phyloP scores from a whole-genome alignment of 2,888 invertebrate species.

The Cephus nigrinus region DNA sequence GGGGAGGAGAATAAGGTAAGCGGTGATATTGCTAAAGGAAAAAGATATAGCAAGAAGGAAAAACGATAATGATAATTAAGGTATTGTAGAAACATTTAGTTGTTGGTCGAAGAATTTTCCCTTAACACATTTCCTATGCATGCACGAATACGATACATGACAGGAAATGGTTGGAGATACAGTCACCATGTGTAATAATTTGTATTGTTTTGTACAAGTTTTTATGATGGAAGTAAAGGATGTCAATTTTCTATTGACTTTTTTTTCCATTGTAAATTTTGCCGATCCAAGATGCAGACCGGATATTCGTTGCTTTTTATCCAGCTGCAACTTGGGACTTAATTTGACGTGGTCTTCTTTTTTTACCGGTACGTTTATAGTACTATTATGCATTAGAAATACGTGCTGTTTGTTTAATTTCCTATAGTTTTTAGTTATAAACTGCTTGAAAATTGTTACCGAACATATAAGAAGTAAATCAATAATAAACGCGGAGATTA shows the following conservation, averaged over 20 bases:
- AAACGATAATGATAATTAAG: not conserved
- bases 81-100: not conserved
- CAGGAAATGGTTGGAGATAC: not conserved
- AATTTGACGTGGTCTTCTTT: not conserved
- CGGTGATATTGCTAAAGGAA: not conserved
- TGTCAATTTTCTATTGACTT: not conserved
- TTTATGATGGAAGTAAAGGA: not conserved
- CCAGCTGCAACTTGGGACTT: not conserved
- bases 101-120: not conserved
- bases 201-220: not conserved
- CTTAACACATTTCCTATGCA: not conserved
- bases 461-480: not conserved
- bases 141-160: not conserved
- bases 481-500: not conserved
- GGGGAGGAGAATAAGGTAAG: fast-evolving
- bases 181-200: not conserved
- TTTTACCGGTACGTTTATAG: not conserved
- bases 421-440: not conserved
- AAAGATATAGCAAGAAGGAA: not conserved
- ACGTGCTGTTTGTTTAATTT: not conserved
- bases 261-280: not conserved
- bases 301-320: not conserved
- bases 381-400: not conserved
- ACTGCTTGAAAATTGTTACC: not conserved
- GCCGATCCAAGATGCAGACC: not conserved